Evolutionary conservation across 2,888 invertebrate genomes (phyloP), one percentile per base, ranked within the genome.

Genomic region (Aromia moschata): DNA sequence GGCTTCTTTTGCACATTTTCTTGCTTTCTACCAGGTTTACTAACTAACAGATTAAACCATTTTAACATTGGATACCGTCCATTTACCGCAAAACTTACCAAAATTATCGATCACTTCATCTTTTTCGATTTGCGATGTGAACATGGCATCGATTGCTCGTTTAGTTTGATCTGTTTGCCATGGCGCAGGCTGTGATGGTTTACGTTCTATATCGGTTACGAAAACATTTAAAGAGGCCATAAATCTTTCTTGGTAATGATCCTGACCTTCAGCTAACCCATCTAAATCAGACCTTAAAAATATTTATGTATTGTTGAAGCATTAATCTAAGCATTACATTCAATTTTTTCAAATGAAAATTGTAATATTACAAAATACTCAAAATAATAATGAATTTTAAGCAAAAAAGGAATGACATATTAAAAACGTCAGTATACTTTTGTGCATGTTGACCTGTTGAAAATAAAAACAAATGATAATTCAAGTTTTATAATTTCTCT

Each of bases 61-160:
- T 33, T 10, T 51, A 74, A 72, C 36, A 60, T 25, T n/a, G n/a
- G n/a, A n/a, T n/a, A n/a, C n/a, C n/a, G n/a, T n/a, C n/a, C n/a
- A n/a, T n/a, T n/a, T n/a, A n/a, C n/a, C 7, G 7, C 25, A 25
- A 25, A 5, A 33, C 74, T 81, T 74, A 91, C 92, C 90, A 77
- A 93, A 94, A 76, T 91, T 92, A 72, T 94, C 93, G 17, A 91
- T 83, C 71, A 90, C 89, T 78, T 94, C 93, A 62, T 92, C 92
- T 80, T 89, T 88, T 77, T 94, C 94, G 54, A 93, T 78, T 54
- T 88, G 88, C 0, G 91, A 89, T 2, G 89, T 87, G 78, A 94
- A 94, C 0, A 94, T 80, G 0, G 89, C 83, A 61, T 85, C 83
- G 0, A 86, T 82, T 56, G 77, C 75, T 1, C 86, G 79, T 69